Base-by-base conservation (phyloP, 2,797 vertebrate genomes). In the Brachyalestes nurse region DNA sequence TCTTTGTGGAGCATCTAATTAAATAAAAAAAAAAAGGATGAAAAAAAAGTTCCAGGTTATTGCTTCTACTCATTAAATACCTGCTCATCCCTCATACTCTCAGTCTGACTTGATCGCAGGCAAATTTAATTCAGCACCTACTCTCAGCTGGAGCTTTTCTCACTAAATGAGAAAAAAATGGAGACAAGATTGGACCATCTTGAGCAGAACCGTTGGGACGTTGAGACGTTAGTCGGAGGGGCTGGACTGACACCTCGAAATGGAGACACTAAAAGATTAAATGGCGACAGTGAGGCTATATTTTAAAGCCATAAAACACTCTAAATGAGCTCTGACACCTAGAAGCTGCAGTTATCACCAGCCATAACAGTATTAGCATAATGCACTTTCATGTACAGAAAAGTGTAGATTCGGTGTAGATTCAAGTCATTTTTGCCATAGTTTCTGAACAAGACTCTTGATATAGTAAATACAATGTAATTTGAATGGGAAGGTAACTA, bases 1-100 rank as follows among this genome's bases (percentile, higher is more conserved):
- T 69, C 81, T 88, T 85, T 83, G 64, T 80, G 65, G 83, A 90
- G 84, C 87, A 55, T 88, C 87, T 92, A 91, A 93, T 93, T 90
- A 85, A 92, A 92, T 92, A 13, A 86, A 92, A 83, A 13, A 86
- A 92, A 83, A 53, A 6, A n/a, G 19, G 0, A 5, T 19, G 70
- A 70, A 40, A 47, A 47, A 12, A 9, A 73, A 79, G 79, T 84
- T 87, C 83, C 81, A 78, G 80, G 81, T 83, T 86, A 87, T 89
- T 87, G 82, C 81, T 72, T 83, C 70, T 58, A 72, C 82, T 84
- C 69, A 78, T 84, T 87, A 86, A 85, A 84, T 89, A 83, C 38
- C 69, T 57, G 85, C 79, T 74, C 79, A 79, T 64, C 78, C 53
- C 47, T 82, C 34, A 49, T 85, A 82, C 82, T 80, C 72, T 51